These are phyloP conservation scores for Eumaeus atala DNA, from an alignment of 1,140 invertebrate species.

Conservation along the genomic window DNA sequence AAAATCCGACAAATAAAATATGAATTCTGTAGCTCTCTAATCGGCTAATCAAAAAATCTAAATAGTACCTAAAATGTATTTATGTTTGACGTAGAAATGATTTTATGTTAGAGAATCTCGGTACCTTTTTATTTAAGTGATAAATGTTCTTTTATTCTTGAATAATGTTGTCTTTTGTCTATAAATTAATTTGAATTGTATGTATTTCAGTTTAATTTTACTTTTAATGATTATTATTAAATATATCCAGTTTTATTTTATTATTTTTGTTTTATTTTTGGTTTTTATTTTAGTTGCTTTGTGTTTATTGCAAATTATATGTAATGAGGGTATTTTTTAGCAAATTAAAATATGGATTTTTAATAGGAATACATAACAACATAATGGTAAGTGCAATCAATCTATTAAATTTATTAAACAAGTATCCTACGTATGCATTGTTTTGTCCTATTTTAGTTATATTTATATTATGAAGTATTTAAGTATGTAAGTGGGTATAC, in stretches of 20 bases:
- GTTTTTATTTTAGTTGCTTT: conserved; percentile 41
- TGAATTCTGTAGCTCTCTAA: conserved; percentile 50
- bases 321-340: conserved; percentile 13
- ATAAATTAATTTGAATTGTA: conserved; percentile 52
- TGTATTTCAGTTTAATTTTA: conserved; percentile 54
- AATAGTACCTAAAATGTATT: conserved; percentile 52
- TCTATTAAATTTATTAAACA: conserved; percentile 14
- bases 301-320: conserved; percentile 28
- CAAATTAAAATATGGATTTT: conserved; percentile 12
- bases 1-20: neutral
- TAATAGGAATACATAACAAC: conserved; percentile 14
- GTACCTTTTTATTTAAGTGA: conserved; percentile 39
- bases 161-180: conserved; percentile 37
- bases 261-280: conserved; percentile 59
- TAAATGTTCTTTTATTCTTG: conserved; percentile 18
- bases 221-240: conserved; percentile 58
- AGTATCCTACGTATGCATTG: conserved; percentile 3
- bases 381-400: conserved; percentile 23
- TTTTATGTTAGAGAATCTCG: conserved; percentile 60
- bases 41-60: conserved; percentile 23
- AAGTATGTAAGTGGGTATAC: conserved; percentile 3
- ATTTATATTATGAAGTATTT: conserved; percentile 5
- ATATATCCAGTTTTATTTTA: conserved; percentile 75
- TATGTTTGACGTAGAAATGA: conserved; percentile 38
- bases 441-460: conserved; percentile 10